These are phyloP conservation scores for Apodemia duryi DNA, from an alignment of 2,888 invertebrate species.

Conservation along the genomic window DNA sequence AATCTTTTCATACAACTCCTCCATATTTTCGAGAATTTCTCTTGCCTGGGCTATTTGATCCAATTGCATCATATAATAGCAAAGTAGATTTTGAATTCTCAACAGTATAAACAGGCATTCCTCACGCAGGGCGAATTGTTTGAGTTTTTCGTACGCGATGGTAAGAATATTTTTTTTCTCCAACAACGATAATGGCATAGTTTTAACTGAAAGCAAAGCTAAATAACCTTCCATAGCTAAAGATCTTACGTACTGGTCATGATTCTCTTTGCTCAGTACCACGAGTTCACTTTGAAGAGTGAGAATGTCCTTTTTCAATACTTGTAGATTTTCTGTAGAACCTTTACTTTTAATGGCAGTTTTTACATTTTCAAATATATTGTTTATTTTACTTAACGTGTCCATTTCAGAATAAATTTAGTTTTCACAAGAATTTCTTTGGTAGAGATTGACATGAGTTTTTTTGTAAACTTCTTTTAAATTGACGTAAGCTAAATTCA, in stretches of 20 bases:
- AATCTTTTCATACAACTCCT: constrained; percentile 62
- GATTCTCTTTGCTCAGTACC: constrained; percentile 58
- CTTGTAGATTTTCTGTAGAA: constrained; percentile 48
- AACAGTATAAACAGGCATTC: constrained; percentile 75
- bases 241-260: constrained; percentile 53
- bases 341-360: constrained; percentile 52
- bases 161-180: constrained; percentile 60
- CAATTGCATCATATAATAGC: constrained; percentile 76
- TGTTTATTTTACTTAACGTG: constrained; percentile 50
- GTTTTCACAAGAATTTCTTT: constrained; percentile 18
- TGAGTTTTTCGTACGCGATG: constrained; percentile 55
- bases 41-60: constrained; percentile 67
- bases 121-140: constrained; percentile 47
- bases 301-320: constrained; percentile 56
- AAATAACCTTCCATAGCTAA: constrained; percentile 68
- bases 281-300: constrained; percentile 50
- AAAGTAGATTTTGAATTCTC: constrained; percentile 78
- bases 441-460: constrained; percentile 9
- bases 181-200: constrained; percentile 50
- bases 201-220: constrained; percentile 58
- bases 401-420: constrained; percentile 42
- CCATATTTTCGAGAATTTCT: constrained; percentile 71
- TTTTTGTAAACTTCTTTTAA: constrained; percentile 9
- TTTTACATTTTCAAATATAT: constrained; percentile 55
- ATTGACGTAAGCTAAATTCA: background rate